Evolutionary conservation across 1,140 invertebrate genomes (phyloP), one percentile per base, ranked within the genome.

Genomic region (Drosophila takahashii): DNA sequence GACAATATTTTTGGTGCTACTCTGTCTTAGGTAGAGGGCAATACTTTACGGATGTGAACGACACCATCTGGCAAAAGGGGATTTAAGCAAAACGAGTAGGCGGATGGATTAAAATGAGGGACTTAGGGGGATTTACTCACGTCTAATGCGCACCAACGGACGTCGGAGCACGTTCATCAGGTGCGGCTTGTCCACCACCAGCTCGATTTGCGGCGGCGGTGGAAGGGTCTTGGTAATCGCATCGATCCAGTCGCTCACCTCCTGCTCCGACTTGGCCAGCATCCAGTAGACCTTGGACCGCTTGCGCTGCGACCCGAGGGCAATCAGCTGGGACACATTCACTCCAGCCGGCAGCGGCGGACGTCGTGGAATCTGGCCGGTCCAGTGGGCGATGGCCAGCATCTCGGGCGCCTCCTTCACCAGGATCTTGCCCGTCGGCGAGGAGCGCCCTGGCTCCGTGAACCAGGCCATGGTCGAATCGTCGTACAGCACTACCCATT

Each of bases 381-480:
- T 96, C 95, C 95, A 96, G 64, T 95, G 95, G 3, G 95, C 95
- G 7, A 95, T 95, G n/a, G 96, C 96, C 69, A 96, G 92, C 93
- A 96, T 94, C 81, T 96, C 96, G 0, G 96, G 96, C 4, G 95
- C 95, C 75, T 96, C 95, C 85, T 95, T 95, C 13, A 96, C 94
- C 51, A 96, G 93, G 22, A 92, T 91, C 70, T 92, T 92, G 15
- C 92, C 92, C 37, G 90, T 62, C 5, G 92, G 92, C 5, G 91
- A 91, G 13, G 92, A 90, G 26, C 91, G 77, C 3, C 92, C 92
- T 1, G 91, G 91, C 59, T 92, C 92, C 80, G 95, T 95, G 84
- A 95, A 96, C 96, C 95, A 96, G 7, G 95, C 95, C 91, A 96
- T 94, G 13, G 95, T 96, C 4, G 95, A 96, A 92, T 96, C 96